Conservation (phyloP, 2,797 vertebrate species). For the Sebastes hubbsi region DNA sequence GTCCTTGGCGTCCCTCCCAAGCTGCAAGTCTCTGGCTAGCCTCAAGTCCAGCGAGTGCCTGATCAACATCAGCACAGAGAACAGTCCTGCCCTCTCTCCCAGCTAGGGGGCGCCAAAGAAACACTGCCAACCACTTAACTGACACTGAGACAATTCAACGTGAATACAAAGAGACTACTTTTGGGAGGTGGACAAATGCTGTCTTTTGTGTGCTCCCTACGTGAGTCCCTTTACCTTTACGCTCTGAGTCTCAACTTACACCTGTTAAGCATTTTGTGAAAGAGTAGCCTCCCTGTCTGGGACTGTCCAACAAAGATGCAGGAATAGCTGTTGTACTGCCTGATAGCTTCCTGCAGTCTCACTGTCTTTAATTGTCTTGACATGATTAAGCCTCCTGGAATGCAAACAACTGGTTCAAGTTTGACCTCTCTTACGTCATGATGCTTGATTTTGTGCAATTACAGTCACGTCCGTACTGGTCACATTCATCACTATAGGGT, state of each 20-base stretch:
- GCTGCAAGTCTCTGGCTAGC: conserved; percentile 96
- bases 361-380: conserved; percentile 44
- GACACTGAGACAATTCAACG: conserved; percentile 56
- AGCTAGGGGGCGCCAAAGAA: conserved; percentile 86
- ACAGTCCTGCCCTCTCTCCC: conserved; percentile 93
- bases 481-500: conserved; percentile 24
- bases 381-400: conserved; percentile 50
- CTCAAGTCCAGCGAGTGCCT: conserved; percentile 98
- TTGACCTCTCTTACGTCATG: conserved; percentile 28
- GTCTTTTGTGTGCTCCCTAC: conserved; percentile 18
- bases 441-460: conserved; percentile 45
- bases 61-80: conserved; percentile 95
- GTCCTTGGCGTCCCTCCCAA: conserved; percentile 93
- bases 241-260: conserved; percentile 45
- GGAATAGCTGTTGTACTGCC: conserved; percentile 71
- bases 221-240: conserved; percentile 54
- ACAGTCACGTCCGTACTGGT: conserved; percentile 33
- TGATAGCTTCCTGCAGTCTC: conserved; percentile 35
- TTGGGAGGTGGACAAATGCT: conserved; percentile 24
- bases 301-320: conserved; percentile 49
- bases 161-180: conserved; percentile 39
- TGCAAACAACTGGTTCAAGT: conserved; percentile 52
- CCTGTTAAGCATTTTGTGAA: conserved; percentile 34
- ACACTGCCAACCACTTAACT: conserved; percentile 49
- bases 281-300: conserved; percentile 38